These are phyloP conservation scores for Drosophila murphyi DNA, from an alignment of 1,140 invertebrate genomes.

Conservation along the genomic window DNA sequence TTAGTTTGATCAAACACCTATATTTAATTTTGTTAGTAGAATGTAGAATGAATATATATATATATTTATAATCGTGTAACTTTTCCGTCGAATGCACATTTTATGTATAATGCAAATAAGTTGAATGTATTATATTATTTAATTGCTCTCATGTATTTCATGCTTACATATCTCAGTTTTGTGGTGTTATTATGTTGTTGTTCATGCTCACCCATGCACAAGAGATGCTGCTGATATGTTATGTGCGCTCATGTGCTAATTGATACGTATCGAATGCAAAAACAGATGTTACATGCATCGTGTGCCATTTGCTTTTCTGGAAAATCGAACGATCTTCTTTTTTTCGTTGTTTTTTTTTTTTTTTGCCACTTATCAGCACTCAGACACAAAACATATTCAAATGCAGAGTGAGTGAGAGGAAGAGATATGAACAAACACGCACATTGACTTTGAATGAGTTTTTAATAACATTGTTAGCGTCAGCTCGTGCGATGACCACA, in stretches of 20 bases:
- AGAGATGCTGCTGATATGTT: slow-evolving; percentile 25
- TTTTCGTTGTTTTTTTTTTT: background rate
- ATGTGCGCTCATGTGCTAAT: slow-evolving; percentile 32
- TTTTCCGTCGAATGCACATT: too few species aligned
- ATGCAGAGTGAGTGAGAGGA: background rate
- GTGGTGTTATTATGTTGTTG: background rate
- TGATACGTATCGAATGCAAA: slow-evolving; percentile 44
- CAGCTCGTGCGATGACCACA: slow-evolving; percentile 66
- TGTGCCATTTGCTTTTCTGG: slow-evolving; percentile 10
- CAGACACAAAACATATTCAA: slow-evolving; percentile 1
- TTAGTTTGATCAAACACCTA: too few species aligned
- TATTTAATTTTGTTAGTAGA: too few species aligned
- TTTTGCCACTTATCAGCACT: slow-evolving; percentile 32
- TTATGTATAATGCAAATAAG: too few species aligned
- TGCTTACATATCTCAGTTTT: background rate
- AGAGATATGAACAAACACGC: slow-evolving; percentile 8
- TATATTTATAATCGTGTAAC: too few species aligned
- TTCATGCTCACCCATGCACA: slow-evolving; percentile 20
- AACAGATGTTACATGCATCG: slow-evolving; percentile 26
- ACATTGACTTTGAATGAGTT: slow-evolving; percentile 71
- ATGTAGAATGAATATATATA: too few species aligned
- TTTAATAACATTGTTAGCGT: slow-evolving; percentile 81
- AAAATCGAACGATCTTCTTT: slow-evolving; percentile 4
- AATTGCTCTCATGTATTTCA: background rate
- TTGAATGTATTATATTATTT: background rate